Base-by-base conservation (phyloP, 2,888 invertebrate genomes). In the Poecilobothrus nobilitatus region DNA sequence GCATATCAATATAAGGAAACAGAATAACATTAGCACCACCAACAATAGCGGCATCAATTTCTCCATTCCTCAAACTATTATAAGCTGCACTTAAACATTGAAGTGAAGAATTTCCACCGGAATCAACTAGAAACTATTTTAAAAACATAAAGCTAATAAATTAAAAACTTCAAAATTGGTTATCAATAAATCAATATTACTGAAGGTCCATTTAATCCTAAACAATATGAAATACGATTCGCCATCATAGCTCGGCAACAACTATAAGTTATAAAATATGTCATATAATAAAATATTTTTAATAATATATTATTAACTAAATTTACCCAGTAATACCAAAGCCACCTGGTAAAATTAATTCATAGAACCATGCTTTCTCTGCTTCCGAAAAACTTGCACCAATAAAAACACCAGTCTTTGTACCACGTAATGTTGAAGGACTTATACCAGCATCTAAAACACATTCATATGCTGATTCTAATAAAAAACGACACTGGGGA, bases 191-290 rank as follows among this genome's bases (percentile, higher is more conserved):
- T 10, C 8, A 34, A 34, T 7, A 34, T 44, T 44, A 65, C 91
- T 18, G 93, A 92, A 0, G 94, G 94, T 3, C 95, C 94, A 75
- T 88, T 89, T 22, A 92, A 85, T 65, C 93, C 93, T 70, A 95
- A 85, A 84, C 89, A 90, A 80, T 91, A 94, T 3, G 93, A 93
- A 72, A 95, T 85, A 68, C 94, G 86, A 82, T 94, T 93, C 33
- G 94, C 90, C 75, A 94, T 85, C 92, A 94, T 93, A 12, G 92
- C 91, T 71, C 93, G 86, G 72, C 91, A 91, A 80, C 92, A 92
- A 67, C 94, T 86, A 79, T 18, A 67, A 72, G 66, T 22, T 69
- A 67, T 27, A 68, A 65, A 34, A 63, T 18, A 66, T 18, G 12
- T 66, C 61, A 66, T 12, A 8, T 37, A 37, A 22, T 6, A 20